Evolutionary conservation across 2,797 vertebrate genomes (phyloP), one percentile per base, ranked within the genome.

Genomic region (Ispidina picta): DNA sequence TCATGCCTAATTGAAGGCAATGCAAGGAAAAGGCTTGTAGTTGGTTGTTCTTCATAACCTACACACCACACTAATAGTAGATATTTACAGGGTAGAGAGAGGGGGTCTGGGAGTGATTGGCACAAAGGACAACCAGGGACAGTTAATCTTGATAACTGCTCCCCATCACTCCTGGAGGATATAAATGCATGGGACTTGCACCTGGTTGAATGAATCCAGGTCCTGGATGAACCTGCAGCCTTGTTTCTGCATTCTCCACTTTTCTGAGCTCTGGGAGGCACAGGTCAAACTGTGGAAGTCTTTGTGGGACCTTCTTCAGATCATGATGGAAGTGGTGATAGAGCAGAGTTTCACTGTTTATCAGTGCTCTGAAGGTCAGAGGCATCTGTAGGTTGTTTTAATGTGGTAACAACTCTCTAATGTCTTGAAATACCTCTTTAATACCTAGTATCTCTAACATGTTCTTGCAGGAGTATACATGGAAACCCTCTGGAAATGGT

Each of bases 101-200:
- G 66, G 35, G 26, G 31, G 15, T 52, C 37, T 70, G 43, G n/a
- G 23, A 56, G 20, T 0, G 0, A 62, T n/a, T 60, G 68, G 26
- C 28, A 80, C 6, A 4, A 2, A 41, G 62, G 26, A 52, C 29
- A 64, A 22, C 11, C 10, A 29, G 4, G 12, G 12, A 5, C 6
- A 83, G 21, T 16, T 80, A 25, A 18, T 59, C 26, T 60, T 71
- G 59, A 83, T 37, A 54, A 49, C 28, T n/a, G 18, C 19, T 85
- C 8, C 15, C 15, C 14, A 26, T 5, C 12, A 4, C 26, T 54
- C 25, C 35, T 51, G 28, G 15, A 55, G 41, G 14, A 35, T 19
- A 5, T 8, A 64, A 29, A 6, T 28, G 33, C 6, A 12, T 5
- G 15, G 29, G 16, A 15, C 0, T 1, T 22, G 15, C 1, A 44